Evolutionary conservation across 2,888 invertebrate species (phyloP).

Genomic region (Yponomeuta evonymella): DNA sequence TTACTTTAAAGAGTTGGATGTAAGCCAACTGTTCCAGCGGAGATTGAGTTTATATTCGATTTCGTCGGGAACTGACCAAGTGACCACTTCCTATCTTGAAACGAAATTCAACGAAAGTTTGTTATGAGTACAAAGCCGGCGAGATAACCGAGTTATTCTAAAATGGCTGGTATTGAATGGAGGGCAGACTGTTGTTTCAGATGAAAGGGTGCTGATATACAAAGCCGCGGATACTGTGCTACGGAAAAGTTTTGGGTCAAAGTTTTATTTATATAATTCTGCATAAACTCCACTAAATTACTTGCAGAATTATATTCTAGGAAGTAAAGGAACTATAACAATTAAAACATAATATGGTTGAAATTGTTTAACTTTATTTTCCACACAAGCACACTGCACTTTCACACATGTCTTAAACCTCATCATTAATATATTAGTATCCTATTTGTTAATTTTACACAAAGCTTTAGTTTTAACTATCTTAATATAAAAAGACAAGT

Average conservation of each 20-base stretch:
- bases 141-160: conserved; percentile 3
- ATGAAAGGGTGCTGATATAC: neutral
- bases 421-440: conserved; percentile 30
- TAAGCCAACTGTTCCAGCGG: conserved; percentile 14
- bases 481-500: conserved; percentile 28
- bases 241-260: neutral
- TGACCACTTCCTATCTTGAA: conserved; percentile 2
- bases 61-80: conserved; percentile 10
- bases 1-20: conserved; percentile 7
- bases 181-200: neutral
- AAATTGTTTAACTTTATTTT: conserved; percentile 43
- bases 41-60: conserved; percentile 19
- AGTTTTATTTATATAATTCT: neutral
- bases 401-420: conserved; percentile 51
- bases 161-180: neutral
- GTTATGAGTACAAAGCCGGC: conserved; percentile 3
- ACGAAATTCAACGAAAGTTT: conserved; percentile 5
- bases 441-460: conserved; percentile 76
- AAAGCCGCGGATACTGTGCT: neutral
- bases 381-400: conserved; percentile 51
- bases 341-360: conserved; percentile 27
- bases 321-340: neutral
- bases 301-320: too few species aligned
- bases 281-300: too few species aligned
- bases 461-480: conserved; percentile 76